phyloP scores from a whole-genome alignment of 2,797 vertebrate species.

The Brotula barbata region DNA sequence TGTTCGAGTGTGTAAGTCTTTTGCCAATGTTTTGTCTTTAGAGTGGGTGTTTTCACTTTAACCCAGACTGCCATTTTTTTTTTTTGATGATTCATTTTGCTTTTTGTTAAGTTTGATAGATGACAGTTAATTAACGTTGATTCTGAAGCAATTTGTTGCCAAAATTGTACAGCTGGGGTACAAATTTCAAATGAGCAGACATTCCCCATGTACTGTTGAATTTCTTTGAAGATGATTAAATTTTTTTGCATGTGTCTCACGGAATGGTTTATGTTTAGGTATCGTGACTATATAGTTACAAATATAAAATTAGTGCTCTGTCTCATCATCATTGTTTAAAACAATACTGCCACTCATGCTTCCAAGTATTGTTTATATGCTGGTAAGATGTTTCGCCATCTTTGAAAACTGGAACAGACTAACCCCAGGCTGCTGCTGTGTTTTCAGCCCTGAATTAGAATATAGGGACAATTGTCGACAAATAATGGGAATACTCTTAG shows the following conservation, averaged over 20 bases:
- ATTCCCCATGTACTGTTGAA: constrained; percentile 47
- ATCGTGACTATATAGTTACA: constrained; percentile 46
- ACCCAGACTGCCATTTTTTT: constrained; percentile 72
- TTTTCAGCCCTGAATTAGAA: constrained; percentile 41
- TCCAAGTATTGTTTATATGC: constrained; percentile 49
- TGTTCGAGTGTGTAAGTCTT: constrained; percentile 67
- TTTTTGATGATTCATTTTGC: constrained; percentile 66
- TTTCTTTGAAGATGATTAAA: constrained; percentile 45
- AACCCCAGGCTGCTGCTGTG: constrained; percentile 45
- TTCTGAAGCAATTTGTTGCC: constrained; percentile 71
- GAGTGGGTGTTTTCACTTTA: constrained; percentile 62
- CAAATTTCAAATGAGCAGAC: constrained; percentile 37
- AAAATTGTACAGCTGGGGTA: constrained; percentile 65
- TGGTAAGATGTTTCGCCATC: constrained; percentile 44
- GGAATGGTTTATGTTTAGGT: constrained; percentile 62
- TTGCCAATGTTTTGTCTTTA: constrained; percentile 71
- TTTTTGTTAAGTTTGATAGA: constrained; percentile 58
- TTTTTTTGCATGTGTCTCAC: constrained; percentile 56
- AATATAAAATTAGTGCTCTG: constrained; percentile 40
- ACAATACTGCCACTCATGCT: constrained; percentile 65
- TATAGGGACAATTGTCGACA: constrained; percentile 26
- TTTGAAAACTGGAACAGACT: constrained; percentile 55
- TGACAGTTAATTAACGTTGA: constrained; percentile 60
- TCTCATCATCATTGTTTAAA: constrained; percentile 34
- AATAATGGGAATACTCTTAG: constrained; percentile 28